Evolutionary conservation across 2,888 invertebrate genomes (phyloP).

Genomic region (Philhelius pedissequus): DNA sequence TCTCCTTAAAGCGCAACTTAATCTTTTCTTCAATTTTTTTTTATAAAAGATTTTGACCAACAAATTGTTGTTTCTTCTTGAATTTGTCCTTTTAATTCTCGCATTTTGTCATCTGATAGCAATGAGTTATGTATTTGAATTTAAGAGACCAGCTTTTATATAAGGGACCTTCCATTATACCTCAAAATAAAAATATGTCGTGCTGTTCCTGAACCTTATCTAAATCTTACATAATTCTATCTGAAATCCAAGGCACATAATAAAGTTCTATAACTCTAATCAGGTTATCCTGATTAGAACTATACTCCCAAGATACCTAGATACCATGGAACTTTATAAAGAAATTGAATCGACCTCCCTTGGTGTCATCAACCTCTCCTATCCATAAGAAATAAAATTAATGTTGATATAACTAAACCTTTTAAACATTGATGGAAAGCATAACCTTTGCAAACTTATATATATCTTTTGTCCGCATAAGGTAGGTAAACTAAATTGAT

Average conservation of each 20-base stretch:
- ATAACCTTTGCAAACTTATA: neutral
- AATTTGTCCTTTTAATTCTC: neutral
- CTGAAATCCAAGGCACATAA: conserved; percentile 5
- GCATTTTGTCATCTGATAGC: neutral
- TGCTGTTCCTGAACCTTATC: neutral
- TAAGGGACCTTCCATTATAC: neutral
- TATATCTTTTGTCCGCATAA: conserved; percentile 1
- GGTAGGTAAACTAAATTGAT: conserved; percentile 9
- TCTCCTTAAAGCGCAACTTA: no score
- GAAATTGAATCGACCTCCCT: neutral
- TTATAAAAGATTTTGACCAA: no score
- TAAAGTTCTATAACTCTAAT: neutral
- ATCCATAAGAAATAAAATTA: neutral
- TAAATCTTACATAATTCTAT: neutral
- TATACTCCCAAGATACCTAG: neutral
- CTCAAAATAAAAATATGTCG: neutral
- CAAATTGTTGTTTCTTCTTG: no score
- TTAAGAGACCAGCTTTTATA: neutral
- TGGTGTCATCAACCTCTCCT: neutral
- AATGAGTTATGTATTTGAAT: neutral
- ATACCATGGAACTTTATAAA: neutral
- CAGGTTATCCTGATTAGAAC: neutral
- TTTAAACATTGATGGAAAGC: conserved; percentile 13
- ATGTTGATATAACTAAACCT: conserved; percentile 22
- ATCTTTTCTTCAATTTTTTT: no score